These are phyloP conservation scores for Neodiprion pinetum DNA, from an alignment of 1,140 invertebrate genomes.

Conservation along the genomic window DNA sequence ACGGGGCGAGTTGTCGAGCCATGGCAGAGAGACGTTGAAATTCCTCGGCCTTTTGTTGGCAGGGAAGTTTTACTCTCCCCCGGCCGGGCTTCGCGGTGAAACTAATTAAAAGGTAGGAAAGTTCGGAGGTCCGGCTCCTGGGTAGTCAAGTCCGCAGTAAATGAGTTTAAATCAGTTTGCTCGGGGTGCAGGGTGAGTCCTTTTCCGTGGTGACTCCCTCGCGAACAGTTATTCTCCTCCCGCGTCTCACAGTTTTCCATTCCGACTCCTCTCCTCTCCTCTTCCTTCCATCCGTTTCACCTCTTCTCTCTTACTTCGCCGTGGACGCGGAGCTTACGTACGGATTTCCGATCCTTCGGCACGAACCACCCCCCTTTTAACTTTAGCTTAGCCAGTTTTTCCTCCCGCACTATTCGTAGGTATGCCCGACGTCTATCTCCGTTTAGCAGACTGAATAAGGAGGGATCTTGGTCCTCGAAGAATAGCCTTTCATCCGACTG, in stretches of 20 bases:
- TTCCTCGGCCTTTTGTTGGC: too few species aligned
- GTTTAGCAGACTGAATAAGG: neutral
- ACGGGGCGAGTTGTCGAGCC: too few species aligned
- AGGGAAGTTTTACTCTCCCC: too few species aligned
- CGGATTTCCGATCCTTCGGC: too few species aligned
- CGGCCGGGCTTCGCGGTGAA: neutral
- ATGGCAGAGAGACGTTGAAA: too few species aligned
- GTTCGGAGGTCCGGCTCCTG: neutral
- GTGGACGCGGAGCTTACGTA: too few species aligned
- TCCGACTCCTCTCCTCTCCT: constrained; percentile 19
- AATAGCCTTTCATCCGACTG: too few species aligned
- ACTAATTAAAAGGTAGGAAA: constrained; percentile 7
- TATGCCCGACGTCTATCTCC: constrained; percentile 12
- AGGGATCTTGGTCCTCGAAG: too few species aligned
- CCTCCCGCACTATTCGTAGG: constrained; percentile 17
- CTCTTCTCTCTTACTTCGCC: constrained; percentile 19
- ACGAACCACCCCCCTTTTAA: too few species aligned
- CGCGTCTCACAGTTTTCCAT: constrained; percentile 31
- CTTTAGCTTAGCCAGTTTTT: constrained; percentile 26
- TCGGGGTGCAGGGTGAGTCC: neutral
- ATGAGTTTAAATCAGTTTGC: constrained; percentile 7
- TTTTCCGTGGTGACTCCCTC: neutral
- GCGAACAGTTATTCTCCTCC: constrained; percentile 17
- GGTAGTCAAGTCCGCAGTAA: neutral
- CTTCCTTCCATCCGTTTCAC: constrained; percentile 9